Conservation (phyloP, 1,140 invertebrate species). For the Platyura marginata region DNA sequence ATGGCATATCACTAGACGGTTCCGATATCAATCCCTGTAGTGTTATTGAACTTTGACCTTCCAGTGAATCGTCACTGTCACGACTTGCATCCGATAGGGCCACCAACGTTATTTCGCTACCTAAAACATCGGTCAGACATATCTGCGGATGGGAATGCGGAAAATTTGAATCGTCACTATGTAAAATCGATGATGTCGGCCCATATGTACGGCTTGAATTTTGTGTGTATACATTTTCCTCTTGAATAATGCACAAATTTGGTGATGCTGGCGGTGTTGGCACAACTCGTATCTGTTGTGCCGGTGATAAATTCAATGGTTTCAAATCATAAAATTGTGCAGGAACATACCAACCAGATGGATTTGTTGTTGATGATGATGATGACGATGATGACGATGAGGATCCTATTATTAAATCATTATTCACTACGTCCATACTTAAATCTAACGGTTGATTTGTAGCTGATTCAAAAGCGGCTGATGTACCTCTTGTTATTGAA, state of each 20-base stretch:
- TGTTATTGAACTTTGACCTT: constrained; percentile 21
- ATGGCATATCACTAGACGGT: constrained; percentile 55
- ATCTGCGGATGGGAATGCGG: constrained; percentile 56
- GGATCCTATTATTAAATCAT: constrained; percentile 5
- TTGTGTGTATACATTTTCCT: constrained; percentile 35
- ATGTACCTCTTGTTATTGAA: constrained; percentile 57
- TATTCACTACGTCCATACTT: constrained; percentile 15
- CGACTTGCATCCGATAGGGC: constrained; percentile 47
- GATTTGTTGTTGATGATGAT: constrained; percentile 8
- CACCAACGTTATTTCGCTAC: constrained; percentile 60
- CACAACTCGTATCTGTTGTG: constrained; percentile 22
- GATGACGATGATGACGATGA: constrained; percentile 4
- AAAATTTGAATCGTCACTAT: constrained; percentile 3
- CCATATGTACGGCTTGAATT: constrained; percentile 6
- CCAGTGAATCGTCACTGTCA: constrained; percentile 27
- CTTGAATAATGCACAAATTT: constrained; percentile 72
- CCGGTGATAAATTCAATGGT: constrained; percentile 36
- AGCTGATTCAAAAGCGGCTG: constrained; percentile 24
- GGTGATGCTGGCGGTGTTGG: constrained; percentile 25
- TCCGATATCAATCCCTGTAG: constrained; percentile 48
- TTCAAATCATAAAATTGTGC: constrained; percentile 26
- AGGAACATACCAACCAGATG: constrained; percentile 20
- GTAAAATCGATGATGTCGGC: constrained; percentile 1
- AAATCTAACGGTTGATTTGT: constrained; percentile 19
- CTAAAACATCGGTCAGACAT: constrained; percentile 72